Conservation (phyloP, 2,888 invertebrate genomes). For the Xestia ashworthii region DNA sequence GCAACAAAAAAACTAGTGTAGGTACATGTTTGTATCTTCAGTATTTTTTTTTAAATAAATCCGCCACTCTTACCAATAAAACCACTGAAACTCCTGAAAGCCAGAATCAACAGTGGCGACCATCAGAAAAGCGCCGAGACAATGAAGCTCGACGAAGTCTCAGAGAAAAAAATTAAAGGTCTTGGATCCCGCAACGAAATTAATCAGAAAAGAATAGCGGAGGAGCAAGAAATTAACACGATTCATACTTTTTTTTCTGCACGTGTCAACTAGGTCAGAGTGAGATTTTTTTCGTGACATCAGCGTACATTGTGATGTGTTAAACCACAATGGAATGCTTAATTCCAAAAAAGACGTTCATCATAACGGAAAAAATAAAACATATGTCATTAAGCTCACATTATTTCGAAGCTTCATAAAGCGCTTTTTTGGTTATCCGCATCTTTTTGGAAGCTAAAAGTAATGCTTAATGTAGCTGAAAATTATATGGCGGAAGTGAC, state of each 20-base stretch:
- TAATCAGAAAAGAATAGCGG: not conserved
- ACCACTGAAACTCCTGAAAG: not conserved
- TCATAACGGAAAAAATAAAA: not conserved
- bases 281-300: not conserved
- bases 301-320: not conserved
- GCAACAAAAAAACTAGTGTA: not conserved
- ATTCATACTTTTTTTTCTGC: not conserved
- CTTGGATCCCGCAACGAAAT: not conserved
- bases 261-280: not conserved
- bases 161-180: not conserved
- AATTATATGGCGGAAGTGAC: conserved; percentile 45
- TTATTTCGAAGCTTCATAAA: conserved; percentile 31
- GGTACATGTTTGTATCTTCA: no score
- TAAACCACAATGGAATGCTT: not conserved
- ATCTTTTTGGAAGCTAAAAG: conserved; percentile 24
- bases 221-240: not conserved
- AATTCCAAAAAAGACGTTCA: not conserved
- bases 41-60: not conserved
- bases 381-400: conserved; percentile 21
- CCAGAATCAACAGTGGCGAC: not conserved
- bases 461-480: conserved; percentile 48
- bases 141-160: not conserved
- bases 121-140: not conserved
- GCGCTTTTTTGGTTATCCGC: conserved; percentile 22
- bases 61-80: not conserved